Evolutionary conservation across 2,797 vertebrate species (phyloP).

Genomic region (Chelon labrosus): DNA sequence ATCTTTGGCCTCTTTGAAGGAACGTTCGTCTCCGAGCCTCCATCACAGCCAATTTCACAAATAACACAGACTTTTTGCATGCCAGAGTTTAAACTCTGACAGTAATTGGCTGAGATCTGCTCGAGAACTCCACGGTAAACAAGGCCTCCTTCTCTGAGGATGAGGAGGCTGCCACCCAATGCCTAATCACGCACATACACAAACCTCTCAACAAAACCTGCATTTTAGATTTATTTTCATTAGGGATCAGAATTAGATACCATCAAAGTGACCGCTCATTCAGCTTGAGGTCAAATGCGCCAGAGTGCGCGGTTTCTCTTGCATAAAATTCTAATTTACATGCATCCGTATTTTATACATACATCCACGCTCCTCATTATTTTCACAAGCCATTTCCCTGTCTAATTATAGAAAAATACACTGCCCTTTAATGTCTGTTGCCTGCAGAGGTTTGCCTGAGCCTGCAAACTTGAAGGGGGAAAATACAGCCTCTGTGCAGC

Average conservation of each 20-base stretch:
- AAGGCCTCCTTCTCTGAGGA: constrained; percentile 43
- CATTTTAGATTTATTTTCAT: constrained; percentile 43
- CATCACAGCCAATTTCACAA: constrained; percentile 55
- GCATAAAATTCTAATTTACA: constrained; percentile 14
- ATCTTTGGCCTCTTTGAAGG: constrained; percentile 50
- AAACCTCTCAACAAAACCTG: neutral
- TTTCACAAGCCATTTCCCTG: constrained; percentile 39
- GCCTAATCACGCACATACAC: neutral
- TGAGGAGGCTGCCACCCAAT: constrained; percentile 16
- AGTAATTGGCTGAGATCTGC: constrained; percentile 62
- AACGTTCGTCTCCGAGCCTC: constrained; percentile 3
- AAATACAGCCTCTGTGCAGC: constrained; percentile 24
- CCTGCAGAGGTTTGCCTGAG: constrained; percentile 38
- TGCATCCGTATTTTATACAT: constrained; percentile 17
- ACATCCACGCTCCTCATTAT: constrained; percentile 39
- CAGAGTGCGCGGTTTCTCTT: neutral
- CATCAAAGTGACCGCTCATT: constrained; percentile 31
- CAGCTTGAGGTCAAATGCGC: neutral
- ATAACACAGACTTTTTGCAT: constrained; percentile 26
- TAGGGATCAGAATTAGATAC: constrained; percentile 28
- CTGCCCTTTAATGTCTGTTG: constrained; percentile 48
- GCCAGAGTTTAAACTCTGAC: constrained; percentile 39
- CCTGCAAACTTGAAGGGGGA: constrained; percentile 31
- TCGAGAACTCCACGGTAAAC: constrained; percentile 39
- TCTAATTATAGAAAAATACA: constrained; percentile 54